Conservation (phyloP, 1,140 invertebrate genomes). For the Formica selysi region DNA sequence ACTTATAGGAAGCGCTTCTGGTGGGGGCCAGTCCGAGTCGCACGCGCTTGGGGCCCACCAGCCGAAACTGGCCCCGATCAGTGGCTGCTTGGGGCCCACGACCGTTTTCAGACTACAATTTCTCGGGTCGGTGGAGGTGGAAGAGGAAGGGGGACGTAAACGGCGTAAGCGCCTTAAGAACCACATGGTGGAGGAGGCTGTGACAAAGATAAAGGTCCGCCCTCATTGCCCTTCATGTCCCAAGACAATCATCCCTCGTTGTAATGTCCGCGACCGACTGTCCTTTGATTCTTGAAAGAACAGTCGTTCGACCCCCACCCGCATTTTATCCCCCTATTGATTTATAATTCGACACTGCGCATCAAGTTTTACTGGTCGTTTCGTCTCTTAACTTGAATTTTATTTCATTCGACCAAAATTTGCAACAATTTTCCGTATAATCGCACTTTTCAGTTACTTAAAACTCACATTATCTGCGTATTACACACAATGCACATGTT, state of each 20-base stretch:
- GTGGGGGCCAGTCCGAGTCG: slow-evolving; percentile 83
- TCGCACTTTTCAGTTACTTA: slow-evolving; percentile 18
- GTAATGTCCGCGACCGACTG: slow-evolving; percentile 28
- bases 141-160: slow-evolving; percentile 91
- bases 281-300: slow-evolving; percentile 39
- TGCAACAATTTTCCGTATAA: slow-evolving; percentile 8
- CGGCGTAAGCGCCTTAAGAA: slow-evolving; percentile 93
- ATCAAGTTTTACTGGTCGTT: slow-evolving; percentile 18
- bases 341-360: slow-evolving; percentile 12
- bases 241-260: slow-evolving; percentile 58
- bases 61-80: slow-evolving; percentile 84
- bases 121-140: slow-evolving; percentile 94
- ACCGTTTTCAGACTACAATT: slow-evolving; percentile 93
- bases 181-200: slow-evolving; percentile 98
- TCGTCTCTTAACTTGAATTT: slow-evolving; percentile 54
- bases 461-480: slow-evolving; percentile 16
- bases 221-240: slow-evolving; percentile 66
- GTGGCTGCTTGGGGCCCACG: slow-evolving; percentile 81
- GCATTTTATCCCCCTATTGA: slow-evolving; percentile 45
- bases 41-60: slow-evolving; percentile 83
- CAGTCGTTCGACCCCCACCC: slow-evolving; percentile 11
- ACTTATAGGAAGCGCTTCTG: slow-evolving; percentile 84
- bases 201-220: slow-evolving; percentile 97
- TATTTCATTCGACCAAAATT: slow-evolving; percentile 21
- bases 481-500: slow-evolving; percentile 9